Evolutionary conservation across 2,113 vertebrate genomes (phyloP).

Genomic region (Indicator indicator): DNA sequence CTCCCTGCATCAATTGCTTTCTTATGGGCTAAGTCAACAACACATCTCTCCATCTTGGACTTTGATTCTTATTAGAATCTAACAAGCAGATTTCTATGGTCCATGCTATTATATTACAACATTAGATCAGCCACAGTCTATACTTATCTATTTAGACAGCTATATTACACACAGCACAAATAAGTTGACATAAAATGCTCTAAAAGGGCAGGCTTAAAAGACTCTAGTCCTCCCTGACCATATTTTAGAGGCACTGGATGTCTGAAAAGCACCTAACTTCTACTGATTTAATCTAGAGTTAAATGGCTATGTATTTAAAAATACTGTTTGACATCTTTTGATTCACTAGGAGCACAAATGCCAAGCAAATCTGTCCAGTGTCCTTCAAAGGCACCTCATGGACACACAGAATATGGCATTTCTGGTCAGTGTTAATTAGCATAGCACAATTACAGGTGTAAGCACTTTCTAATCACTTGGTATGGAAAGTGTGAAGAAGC

Average conservation of each 20-base stretch:
- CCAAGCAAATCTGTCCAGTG: not conserved
- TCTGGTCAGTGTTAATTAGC: not conserved
- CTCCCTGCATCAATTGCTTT: not conserved
- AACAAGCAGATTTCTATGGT: not conserved
- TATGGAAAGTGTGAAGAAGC: not conserved
- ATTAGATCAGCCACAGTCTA: not conserved
- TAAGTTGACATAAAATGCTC: not conserved
- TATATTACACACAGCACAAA: conserved; percentile 11
- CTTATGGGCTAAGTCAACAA: not conserved
- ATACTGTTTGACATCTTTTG: not conserved
- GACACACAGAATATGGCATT: not conserved
- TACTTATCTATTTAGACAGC: not conserved
- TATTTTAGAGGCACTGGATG: not conserved
- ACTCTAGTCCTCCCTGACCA: not conserved
- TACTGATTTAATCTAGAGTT: not conserved
- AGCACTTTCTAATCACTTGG: not conserved
- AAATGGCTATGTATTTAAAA: not conserved
- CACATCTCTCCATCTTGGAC: not conserved
- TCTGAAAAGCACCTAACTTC: not conserved
- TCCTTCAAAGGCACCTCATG: not conserved
- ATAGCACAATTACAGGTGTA: not conserved
- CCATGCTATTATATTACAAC: not conserved
- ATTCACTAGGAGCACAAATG: not conserved
- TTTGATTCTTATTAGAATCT: not conserved
- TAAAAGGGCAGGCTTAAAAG: conserved; percentile 23